phyloP scores from a whole-genome alignment of 1,140 invertebrate species.

The Rhyzopertha dominica region DNA sequence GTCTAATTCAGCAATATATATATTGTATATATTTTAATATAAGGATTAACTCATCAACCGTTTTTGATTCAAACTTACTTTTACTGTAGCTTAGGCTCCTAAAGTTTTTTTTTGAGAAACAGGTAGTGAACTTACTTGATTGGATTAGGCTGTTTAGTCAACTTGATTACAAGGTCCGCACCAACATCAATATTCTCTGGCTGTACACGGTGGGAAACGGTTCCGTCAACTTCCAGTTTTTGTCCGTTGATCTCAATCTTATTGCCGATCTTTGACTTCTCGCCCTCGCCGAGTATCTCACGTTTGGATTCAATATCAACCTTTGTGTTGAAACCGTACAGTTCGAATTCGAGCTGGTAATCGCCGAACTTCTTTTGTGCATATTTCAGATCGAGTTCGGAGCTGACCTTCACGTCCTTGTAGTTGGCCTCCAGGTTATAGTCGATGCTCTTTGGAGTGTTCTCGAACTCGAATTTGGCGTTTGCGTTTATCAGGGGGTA shows the following conservation, averaged over 20 bases:
- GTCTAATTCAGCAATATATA: too few species aligned
- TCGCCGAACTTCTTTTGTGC: constrained; percentile 52
- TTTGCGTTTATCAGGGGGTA: constrained; percentile 51
- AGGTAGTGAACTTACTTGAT: constrained; percentile 48
- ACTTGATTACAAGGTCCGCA: constrained; percentile 48
- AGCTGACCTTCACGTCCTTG: constrained; percentile 51
- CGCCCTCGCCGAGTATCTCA: constrained; percentile 48
- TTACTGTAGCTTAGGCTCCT: too few species aligned
- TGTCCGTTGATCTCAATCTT: constrained; percentile 56
- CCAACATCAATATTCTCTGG: constrained; percentile 53
- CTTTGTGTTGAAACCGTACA: constrained; percentile 53
- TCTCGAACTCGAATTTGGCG: constrained; percentile 49
- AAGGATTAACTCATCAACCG: too few species aligned
- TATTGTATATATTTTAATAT: too few species aligned
- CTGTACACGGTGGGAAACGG: constrained; percentile 50
- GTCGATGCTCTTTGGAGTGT: constrained; percentile 50
- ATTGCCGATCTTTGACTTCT: constrained; percentile 59
- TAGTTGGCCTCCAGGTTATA: constrained; percentile 50
- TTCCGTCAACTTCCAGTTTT: constrained; percentile 58
- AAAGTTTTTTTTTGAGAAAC: too few species aligned
- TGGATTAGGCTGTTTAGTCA: constrained; percentile 49
- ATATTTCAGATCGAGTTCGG: constrained; percentile 52
- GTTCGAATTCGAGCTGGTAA: constrained; percentile 54
- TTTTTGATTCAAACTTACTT: too few species aligned
- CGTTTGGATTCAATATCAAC: constrained; percentile 53